A percentile compares a stretch with the other conserved stretches of the same genome.
These are phyloP conservation scores for Pipistrellus kuhlii DNA, from an alignment of 2,797 vertebrate genomes.

Conservation along the genomic window DNA sequence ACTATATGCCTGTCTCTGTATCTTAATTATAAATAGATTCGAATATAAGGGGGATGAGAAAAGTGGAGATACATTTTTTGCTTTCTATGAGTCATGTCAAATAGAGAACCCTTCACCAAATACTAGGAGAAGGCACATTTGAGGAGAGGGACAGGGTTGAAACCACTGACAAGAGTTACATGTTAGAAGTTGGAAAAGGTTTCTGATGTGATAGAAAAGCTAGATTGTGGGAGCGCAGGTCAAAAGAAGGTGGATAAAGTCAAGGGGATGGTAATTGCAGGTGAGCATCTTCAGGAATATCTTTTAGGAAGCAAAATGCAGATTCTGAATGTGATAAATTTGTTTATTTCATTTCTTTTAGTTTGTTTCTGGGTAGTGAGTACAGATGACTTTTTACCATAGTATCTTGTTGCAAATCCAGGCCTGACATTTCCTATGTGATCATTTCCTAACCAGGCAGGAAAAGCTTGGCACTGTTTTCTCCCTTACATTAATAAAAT, in stretches of 20 bases:
- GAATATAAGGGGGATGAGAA: neutral
- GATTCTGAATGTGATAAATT: neutral
- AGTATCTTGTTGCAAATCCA: neutral
- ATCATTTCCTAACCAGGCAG: neutral
- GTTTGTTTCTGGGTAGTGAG: neutral
- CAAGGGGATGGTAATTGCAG: neutral
- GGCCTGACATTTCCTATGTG: neutral
- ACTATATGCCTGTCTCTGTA: neutral
- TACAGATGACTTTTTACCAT: neutral
- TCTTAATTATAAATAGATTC: constrained; percentile 30
- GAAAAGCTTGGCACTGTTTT: neutral
- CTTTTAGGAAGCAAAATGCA: neutral
- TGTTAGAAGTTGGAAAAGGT: neutral
- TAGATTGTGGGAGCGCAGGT: neutral
- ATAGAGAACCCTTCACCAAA: neutral
- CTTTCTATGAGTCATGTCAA: neutral
- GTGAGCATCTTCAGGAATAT: neutral
- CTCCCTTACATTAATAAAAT: neutral
- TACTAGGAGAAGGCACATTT: neutral
- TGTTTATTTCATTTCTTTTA: neutral
- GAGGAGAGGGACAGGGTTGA: neutral
- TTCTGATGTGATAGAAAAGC: neutral
- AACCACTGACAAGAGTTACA: neutral
- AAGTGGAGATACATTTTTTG: neutral
- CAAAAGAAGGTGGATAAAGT: neutral